phyloP scores from a whole-genome alignment of 1,140 invertebrate species.

The Tetragnatha versicolor region DNA sequence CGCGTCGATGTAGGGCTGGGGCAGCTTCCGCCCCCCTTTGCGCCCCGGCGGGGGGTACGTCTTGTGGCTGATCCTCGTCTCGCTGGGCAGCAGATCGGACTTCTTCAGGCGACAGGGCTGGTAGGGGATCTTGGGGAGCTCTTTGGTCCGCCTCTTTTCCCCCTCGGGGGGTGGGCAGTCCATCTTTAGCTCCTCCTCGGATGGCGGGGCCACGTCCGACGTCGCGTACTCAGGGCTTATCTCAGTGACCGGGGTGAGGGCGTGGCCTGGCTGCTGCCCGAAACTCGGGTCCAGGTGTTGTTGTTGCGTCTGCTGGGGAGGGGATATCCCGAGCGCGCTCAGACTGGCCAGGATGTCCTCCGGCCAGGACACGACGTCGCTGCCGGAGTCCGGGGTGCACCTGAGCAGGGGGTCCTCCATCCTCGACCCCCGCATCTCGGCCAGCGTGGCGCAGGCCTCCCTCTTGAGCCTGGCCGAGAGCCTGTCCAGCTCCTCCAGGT shows the following conservation, averaged over 20 bases:
- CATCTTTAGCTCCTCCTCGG: not conserved
- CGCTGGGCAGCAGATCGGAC: slow-evolving; percentile 9
- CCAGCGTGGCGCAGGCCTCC: not conserved
- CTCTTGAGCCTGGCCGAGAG: slow-evolving; percentile 46
- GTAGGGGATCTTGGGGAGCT: slow-evolving; percentile 37
- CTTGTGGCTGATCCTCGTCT: slow-evolving; percentile 20
- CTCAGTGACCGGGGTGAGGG: slow-evolving; percentile 44
- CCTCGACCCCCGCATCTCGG: not conserved
- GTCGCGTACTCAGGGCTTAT: slow-evolving; percentile 47
- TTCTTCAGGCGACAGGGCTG: slow-evolving; percentile 36
- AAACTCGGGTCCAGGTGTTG: not conserved
- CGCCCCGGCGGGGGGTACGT: slow-evolving; percentile 23
- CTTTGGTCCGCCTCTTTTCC: not conserved
- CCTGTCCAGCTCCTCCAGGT: slow-evolving; percentile 74
- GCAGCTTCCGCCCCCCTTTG: slow-evolving; percentile 24
- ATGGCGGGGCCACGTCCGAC: not conserved
- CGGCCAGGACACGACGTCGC: slow-evolving; percentile 33
- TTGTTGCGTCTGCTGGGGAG: not conserved
- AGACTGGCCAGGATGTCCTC: not conserved
- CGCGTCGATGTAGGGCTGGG: slow-evolving; percentile 43
- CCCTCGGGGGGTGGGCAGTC: not conserved
- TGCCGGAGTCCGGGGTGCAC: not conserved
- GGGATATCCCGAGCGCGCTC: not conserved
- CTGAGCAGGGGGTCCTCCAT: not conserved
- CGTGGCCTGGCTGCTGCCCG: slow-evolving; percentile 46